Evolutionary conservation across 1,140 invertebrate genomes (phyloP), one percentile per base, ranked within the genome.

Genomic region (Penaeus indicus): DNA sequence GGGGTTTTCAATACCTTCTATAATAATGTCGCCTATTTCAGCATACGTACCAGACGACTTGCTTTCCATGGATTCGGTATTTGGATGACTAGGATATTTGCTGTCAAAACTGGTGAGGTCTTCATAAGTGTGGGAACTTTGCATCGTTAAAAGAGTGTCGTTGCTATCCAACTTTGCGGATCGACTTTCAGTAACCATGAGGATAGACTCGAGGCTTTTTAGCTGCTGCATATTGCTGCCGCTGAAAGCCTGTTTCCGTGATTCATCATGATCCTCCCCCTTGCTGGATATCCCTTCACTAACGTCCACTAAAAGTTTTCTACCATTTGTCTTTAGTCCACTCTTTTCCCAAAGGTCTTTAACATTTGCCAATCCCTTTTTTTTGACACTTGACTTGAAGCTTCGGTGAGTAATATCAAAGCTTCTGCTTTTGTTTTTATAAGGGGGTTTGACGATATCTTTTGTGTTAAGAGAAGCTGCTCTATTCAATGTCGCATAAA

Each of bases 321-420:
- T 86, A 38, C 89, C 89, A 85, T 90, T 90, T 19, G 83, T 87
- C 60, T 90, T 90, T 72, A 90, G 72, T 25, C 89, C 89, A n/a
- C 85, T 84, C 69, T 79, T 87, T 72, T 90, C 89, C 89, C 89
- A 90, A 54, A 90, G 47, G 67, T 84, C 85, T 60, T 64, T 88
- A 13, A 79, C 75, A 78, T 81, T 67, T 47, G 32, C 60, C 42
- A 84, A 3, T 19, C 89, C 89, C 60, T 81, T 86, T 47, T 85
- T 90, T 75, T 81, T 90, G 75, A 64, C 60, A 64, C 85, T 54
- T n/a, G 1, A 5, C 8, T 81, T 69, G 42, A 80, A 64, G 11
- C 54, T 69, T 80, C 78, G 61, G 25, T 38, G 1, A 60, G 62
- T n/a, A 38, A 78, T 63, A 25, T 85, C 84, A 13, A 80, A 84